phyloP scores from a whole-genome alignment of 1,140 invertebrate species.

The Dinothrombium tinctorium region DNA sequence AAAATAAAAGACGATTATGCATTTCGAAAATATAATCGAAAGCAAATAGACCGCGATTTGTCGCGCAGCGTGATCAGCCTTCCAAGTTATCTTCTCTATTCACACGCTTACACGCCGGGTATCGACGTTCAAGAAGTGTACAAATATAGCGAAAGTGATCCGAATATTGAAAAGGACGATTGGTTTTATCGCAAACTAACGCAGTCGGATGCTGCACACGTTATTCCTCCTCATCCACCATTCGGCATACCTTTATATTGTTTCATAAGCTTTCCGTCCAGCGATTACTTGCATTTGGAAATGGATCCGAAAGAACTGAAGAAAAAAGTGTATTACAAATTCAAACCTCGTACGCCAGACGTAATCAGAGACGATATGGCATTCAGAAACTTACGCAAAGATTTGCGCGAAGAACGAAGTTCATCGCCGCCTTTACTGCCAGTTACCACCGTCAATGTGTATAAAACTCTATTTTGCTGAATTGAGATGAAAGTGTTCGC shows the following conservation, averaged over 20 bases:
- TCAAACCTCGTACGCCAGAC: slow-evolving; percentile 30
- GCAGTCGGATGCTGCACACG: slow-evolving; percentile 39
- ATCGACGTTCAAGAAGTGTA: neutral
- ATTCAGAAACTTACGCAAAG: slow-evolving; percentile 53
- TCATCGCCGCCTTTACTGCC: neutral
- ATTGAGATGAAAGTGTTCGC: too few relatives aligned
- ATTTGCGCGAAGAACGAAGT: slow-evolving; percentile 19
- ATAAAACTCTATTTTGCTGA: too few relatives aligned
- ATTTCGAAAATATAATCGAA: slow-evolving; percentile 35
- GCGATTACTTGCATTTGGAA: too few relatives aligned
- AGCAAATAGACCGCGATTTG: neutral
- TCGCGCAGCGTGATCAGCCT: slow-evolving; percentile 26
- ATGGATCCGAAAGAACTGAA: too few relatives aligned
- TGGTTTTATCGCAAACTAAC: slow-evolving; percentile 51
- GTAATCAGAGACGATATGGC: slow-evolving; percentile 63
- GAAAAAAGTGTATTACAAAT: neutral
- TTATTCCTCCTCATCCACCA: slow-evolving; percentile 52
- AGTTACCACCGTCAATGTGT: too few relatives aligned
- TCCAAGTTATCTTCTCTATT: slow-evolving; percentile 43
- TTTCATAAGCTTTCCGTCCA: too few relatives aligned
- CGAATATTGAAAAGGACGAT: slow-evolving; percentile 56
- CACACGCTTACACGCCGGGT: slow-evolving; percentile 30
- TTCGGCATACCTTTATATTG: slow-evolving; percentile 70
- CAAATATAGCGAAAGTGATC: slow-evolving; percentile 26
- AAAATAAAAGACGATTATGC: slow-evolving; percentile 52